Base-by-base conservation (phyloP, 2,113 vertebrate species). In the Phalacrocorax pelagicus region DNA sequence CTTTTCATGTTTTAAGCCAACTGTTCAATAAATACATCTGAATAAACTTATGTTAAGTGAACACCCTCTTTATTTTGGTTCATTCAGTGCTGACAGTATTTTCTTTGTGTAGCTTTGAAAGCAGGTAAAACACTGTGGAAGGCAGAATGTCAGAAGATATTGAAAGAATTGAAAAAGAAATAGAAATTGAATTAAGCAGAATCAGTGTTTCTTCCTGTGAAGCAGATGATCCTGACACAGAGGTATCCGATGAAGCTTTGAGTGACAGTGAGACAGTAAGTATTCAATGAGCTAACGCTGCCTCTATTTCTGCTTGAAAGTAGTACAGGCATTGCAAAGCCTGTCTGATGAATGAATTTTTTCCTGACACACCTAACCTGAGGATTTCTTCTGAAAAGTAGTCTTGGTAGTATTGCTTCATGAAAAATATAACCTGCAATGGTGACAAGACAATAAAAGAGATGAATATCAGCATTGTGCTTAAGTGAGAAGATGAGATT, bases 101-200 rank as follows among this genome's bases (percentile, higher is more conserved):
- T 82, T 77, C 29, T 79, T 74, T 67, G 6, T 62, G 15, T 36
- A 54, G 10, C 13, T 94, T 65, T 80, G 57, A 62, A 87, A 93
- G 27, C 72, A 73, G 63, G 47, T 58, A 46, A 74, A 13, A 38
- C 20, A 0, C 75, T 94, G 90, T 98, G 94, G 97, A 81, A 66
- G 83, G 38, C 1, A 89, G 27, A 72, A 94, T 91, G 87, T 82
- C 98, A 15, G 93, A 93, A 67, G 87, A 97, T 42, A 94, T 26
- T 70, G 70, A 58, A 89, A 57, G 42, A 58, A 97, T 98, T 49
- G 94, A 94, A 82, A 96, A 98, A 93, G 92, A 97, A 88, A 88
- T 98, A 92, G 95, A 97, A 89, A 96, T 82, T 62, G 98, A 99
- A 95, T 65, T 98, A 86, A 94, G 94, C 58, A 97, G 97, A 91